phyloP scores from a whole-genome alignment of 2,797 vertebrate species.

The Phylloscopus collybita region DNA sequence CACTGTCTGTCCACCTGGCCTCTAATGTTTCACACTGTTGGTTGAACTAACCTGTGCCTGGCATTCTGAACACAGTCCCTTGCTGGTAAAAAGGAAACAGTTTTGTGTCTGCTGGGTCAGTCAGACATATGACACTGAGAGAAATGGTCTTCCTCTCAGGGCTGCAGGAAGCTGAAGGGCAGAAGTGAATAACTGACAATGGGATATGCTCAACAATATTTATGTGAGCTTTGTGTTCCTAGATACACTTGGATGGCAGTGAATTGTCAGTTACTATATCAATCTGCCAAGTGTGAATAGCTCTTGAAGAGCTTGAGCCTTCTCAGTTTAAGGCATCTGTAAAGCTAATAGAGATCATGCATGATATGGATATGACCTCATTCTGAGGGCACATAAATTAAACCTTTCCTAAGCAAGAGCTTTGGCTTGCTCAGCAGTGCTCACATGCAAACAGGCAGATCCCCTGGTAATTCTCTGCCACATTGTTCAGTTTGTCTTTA shows the following conservation, averaged over 20 bases:
- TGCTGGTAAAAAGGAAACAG: conserved; percentile 14
- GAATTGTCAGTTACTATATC: conserved; percentile 82
- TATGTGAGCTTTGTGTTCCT: conserved; percentile 80
- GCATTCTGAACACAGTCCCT: conserved; percentile 3
- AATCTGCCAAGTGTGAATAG: conserved; percentile 83
- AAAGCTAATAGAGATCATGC: conserved; percentile 73
- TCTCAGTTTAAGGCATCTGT: conserved; percentile 78
- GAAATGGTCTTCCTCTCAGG: conserved; percentile 70
- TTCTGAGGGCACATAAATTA: conserved; percentile 77
- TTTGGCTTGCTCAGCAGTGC: background rate
- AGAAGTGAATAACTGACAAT: conserved; percentile 78
- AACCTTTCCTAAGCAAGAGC: conserved; percentile 43
- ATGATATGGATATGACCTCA: conserved; percentile 80
- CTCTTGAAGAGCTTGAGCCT: conserved; percentile 63
- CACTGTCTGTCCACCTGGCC: background rate
- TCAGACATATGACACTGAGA: conserved; percentile 38
- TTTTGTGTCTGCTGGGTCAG: conserved; percentile 34
- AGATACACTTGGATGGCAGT: conserved; percentile 78
- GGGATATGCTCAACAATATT: conserved; percentile 78
- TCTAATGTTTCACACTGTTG: background rate
- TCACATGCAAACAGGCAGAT: conserved; percentile 37
- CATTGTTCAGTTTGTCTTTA: background rate
- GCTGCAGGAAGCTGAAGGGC: conserved; percentile 71
- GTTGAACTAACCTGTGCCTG: conserved; percentile 17
- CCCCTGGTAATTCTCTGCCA: background rate